phyloP scores from a whole-genome alignment of 2,888 invertebrate species.

The Bimastos eiseni region DNA sequence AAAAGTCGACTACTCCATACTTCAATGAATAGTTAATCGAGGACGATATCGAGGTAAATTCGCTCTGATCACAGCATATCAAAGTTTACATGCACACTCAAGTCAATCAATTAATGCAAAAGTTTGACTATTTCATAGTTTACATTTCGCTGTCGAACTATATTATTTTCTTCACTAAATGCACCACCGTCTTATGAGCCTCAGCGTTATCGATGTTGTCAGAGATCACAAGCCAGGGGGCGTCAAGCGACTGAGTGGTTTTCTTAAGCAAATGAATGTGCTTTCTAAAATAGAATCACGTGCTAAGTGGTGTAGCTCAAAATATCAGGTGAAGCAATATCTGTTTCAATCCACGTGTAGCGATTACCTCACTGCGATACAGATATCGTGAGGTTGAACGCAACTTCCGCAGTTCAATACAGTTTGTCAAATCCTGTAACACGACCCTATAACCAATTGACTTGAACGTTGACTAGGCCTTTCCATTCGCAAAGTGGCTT shows the following conservation, averaged over 20 bases:
- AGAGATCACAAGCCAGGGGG: not conserved
- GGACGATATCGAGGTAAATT: not conserved
- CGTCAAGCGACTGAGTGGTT: not conserved
- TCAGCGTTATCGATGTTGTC: not conserved
- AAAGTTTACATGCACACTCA: not conserved
- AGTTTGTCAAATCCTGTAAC: too few species aligned
- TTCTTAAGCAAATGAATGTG: not conserved
- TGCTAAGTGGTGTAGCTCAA: not conserved
- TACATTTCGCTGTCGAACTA: not conserved
- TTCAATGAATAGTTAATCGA: not conserved
- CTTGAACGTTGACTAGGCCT: too few species aligned
- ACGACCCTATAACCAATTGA: too few species aligned
- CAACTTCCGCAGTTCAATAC: too few species aligned
- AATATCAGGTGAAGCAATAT: not conserved
- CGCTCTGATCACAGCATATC: not conserved
- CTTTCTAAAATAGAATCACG: not conserved
- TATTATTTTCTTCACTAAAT: not conserved
- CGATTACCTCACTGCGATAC: not conserved
- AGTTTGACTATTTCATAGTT: not conserved
- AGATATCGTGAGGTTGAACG: too few species aligned
- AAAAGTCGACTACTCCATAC: not conserved
- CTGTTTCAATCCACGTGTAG: too few species aligned
- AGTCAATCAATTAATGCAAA: not conserved
- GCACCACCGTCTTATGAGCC: not conserved
- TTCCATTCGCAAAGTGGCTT: too few species aligned